A percentile compares a stretch with the other conserved stretches of the same genome.
phyloP scores from a whole-genome alignment of 1,140 invertebrate genomes.

The Lepidurus couesii region DNA sequence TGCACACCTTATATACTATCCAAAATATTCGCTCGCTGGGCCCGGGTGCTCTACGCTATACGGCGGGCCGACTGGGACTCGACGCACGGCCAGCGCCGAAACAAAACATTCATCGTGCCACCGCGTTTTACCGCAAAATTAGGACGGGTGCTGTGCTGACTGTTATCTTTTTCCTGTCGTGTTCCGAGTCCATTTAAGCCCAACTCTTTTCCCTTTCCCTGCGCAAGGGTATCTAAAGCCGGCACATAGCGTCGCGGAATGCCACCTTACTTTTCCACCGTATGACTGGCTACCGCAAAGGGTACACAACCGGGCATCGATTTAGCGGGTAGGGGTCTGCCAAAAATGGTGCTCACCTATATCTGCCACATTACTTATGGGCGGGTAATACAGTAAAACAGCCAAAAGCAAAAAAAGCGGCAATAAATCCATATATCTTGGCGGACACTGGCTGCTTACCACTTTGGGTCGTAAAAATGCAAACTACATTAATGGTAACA shows the following conservation, averaged over 20 bases:
- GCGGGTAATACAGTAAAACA: not conserved
- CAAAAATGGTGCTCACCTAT: not conserved
- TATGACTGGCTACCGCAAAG: not conserved
- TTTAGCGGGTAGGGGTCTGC: not conserved
- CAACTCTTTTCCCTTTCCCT: not conserved
- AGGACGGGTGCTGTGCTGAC: not conserved
- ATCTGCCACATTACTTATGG: conserved; percentile 8
- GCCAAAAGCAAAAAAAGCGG: not conserved
- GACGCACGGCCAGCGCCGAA: not conserved
- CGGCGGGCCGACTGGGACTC: not conserved
- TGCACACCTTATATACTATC: conserved; percentile 9
- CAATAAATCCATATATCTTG: not conserved
- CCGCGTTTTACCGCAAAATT: conserved; percentile 21
- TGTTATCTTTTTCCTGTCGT: not conserved
- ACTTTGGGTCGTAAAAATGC: conserved; percentile 1
- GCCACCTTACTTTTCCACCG: not conserved
- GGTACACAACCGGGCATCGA: not conserved
- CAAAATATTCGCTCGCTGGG: not conserved
- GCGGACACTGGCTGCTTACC: not conserved
- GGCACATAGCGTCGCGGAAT: not conserved
- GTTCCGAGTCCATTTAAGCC: not conserved
- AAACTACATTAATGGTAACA: not conserved
- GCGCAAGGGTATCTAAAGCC: not conserved
- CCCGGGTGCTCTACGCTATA: not conserved
- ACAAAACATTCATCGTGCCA: conserved; percentile 15